Evolutionary conservation across 1,140 invertebrate species (phyloP).

Genomic region (Drosophila micromelanica): DNA sequence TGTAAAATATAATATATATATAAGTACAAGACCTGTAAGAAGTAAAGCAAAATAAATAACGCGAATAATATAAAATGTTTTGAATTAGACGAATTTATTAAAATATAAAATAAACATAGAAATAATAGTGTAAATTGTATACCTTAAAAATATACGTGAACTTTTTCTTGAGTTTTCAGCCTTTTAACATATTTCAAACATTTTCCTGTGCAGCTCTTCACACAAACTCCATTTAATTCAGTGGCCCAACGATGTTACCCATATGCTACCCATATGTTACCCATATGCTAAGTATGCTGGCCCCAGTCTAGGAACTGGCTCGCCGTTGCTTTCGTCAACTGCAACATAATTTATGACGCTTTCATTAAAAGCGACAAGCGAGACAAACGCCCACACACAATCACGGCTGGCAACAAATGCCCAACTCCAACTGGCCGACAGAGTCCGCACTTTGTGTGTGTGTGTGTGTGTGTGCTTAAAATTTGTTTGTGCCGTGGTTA

Average conservation of each 20-base stretch:
- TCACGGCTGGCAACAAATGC: conserved; percentile 71
- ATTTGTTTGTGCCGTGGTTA: conserved; percentile 45
- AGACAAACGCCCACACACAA: conserved; percentile 79
- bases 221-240: conserved; percentile 26
- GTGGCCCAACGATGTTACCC: conserved; percentile 3
- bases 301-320: conserved; percentile 24
- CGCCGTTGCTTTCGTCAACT: conserved; percentile 81
- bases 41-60: too few relatives aligned
- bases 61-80: not conserved
- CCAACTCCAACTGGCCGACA: conserved; percentile 27
- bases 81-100: not conserved
- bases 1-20: too few relatives aligned
- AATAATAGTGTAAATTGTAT: not conserved
- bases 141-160: conserved; percentile 12
- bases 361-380: conserved; percentile 83
- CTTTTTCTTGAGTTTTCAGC: conserved; percentile 28
- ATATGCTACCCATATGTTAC: conserved; percentile 48
- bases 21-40: too few relatives aligned
- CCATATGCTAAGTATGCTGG: conserved; percentile 65
- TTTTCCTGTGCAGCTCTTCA: not conserved
- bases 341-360: conserved; percentile 84
- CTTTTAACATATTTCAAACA: conserved; percentile 21
- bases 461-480: conserved; percentile 50
- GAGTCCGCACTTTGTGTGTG: conserved; percentile 33
- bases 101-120: not conserved